Percentiles rank a stretch among this genome's conserved stretches.
phyloP scores from a whole-genome alignment of 2,888 invertebrate genomes.

The Oligia latruncula region DNA sequence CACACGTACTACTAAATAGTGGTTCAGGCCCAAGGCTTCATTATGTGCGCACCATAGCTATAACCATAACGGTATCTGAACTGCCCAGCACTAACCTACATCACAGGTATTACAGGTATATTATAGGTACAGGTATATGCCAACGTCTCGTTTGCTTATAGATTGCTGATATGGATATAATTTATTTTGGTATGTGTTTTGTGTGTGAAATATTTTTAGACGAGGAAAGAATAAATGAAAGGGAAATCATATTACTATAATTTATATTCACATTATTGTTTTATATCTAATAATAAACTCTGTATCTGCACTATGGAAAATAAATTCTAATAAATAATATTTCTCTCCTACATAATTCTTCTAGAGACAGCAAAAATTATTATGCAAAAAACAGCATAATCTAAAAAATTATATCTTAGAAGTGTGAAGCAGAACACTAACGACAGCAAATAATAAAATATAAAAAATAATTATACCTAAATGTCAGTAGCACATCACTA shows the following conservation, averaged over 20 bases:
- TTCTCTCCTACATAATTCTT: too few species aligned
- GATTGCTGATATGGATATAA: constrained; percentile 31
- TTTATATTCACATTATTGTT: not conserved
- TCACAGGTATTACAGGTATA: constrained; percentile 46
- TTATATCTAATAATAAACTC: not conserved
- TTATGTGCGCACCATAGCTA: constrained; percentile 40
- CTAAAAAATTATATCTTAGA: not conserved
- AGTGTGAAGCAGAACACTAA: constrained; percentile 13
- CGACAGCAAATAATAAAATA: constrained; percentile 9
- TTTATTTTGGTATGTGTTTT: not conserved
- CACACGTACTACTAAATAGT: constrained; percentile 35
- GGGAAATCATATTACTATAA: not conserved
- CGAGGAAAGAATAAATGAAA: not conserved
- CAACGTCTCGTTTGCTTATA: constrained; percentile 14
- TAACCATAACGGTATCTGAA: constrained; percentile 56
- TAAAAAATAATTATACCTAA: not conserved
- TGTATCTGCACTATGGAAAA: not conserved
- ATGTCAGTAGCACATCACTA: constrained; percentile 36
- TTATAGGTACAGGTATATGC: constrained; percentile 8
- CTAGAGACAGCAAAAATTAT: not conserved
- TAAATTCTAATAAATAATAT: not conserved
- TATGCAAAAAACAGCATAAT: not conserved
- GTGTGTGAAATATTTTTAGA: constrained; percentile 19
- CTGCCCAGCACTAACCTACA: constrained; percentile 45
- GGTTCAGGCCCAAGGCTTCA: constrained; percentile 35